A percentile compares a stretch with the other conserved stretches of the same genome.
These are phyloP conservation scores for Vesta saturnalis DNA, from an alignment of 2,888 invertebrate species.

Conservation along the genomic window DNA sequence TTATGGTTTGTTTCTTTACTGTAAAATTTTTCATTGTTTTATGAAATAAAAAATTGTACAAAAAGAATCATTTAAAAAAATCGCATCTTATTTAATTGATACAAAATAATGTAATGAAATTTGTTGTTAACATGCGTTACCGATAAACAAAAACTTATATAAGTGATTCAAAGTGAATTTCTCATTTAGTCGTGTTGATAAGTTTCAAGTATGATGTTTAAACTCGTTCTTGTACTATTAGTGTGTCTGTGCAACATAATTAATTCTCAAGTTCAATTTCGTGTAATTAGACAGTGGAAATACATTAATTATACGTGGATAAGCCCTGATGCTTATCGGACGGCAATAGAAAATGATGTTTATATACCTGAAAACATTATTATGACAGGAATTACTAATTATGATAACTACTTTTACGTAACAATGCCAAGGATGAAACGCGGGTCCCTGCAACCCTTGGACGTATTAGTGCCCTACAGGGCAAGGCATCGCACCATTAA, in stretches of 20 bases:
- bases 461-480: slow-evolving; percentile 64
- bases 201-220: slow-evolving; percentile 2
- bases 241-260: background rate
- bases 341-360: slow-evolving; percentile 66
- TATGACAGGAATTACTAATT: slow-evolving; percentile 74
- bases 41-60: too few relatives aligned
- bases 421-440: slow-evolving; percentile 75
- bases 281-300: slow-evolving; percentile 79
- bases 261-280: slow-evolving; percentile 64
- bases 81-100: slow-evolving; percentile 18
- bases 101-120: slow-evolving; percentile 26
- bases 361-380: slow-evolving; percentile 76
- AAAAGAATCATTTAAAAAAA: too few relatives aligned
- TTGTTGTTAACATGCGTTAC: slow-evolving; percentile 30
- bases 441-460: slow-evolving; percentile 78
- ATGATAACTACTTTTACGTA: slow-evolving; percentile 73
- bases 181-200: slow-evolving; percentile 17
- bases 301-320: slow-evolving; percentile 76
- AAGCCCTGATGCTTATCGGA: slow-evolving; percentile 65
- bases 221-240: background rate
- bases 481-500: slow-evolving; percentile 66
- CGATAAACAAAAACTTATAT: slow-evolving; percentile 30
- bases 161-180: slow-evolving; percentile 20
- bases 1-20: too few relatives aligned
- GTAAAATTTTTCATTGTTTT: too few relatives aligned